phyloP scores from a whole-genome alignment of 2,113 vertebrate species.

The Marcusenius ussheri region DNA sequence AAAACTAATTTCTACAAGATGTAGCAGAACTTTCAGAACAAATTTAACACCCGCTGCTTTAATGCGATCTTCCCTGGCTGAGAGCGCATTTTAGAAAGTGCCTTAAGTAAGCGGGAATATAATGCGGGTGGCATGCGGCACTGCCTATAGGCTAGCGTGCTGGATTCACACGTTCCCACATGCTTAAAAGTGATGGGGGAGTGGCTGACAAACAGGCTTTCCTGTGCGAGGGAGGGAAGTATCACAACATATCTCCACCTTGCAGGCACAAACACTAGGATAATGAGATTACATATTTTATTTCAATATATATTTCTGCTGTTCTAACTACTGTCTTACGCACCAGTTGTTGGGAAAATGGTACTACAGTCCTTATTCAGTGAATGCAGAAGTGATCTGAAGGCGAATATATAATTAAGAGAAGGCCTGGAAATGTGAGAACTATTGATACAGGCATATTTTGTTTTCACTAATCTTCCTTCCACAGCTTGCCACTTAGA shows the following conservation, averaged over 20 bases:
- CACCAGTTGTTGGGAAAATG: neutral
- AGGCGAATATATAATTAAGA: neutral
- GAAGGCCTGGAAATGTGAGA: neutral
- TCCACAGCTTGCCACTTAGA: neutral
- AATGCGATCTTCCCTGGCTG: constrained; percentile 14
- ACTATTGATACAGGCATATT: neutral
- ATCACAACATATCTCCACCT: constrained; percentile 13
- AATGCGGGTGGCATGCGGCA: constrained; percentile 8
- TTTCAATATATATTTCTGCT: constrained; percentile 7
- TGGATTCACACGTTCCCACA: constrained; percentile 10
- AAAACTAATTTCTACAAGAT: constrained; percentile 18
- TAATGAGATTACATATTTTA: constrained; percentile 16
- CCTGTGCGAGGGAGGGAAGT: neutral
- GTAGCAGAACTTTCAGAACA: constrained; percentile 19
- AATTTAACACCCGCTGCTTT: constrained; percentile 13
- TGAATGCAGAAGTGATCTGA: neutral
- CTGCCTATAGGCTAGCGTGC: neutral
- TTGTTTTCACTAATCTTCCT: no score
- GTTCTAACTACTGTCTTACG: neutral
- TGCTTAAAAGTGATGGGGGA: constrained; percentile 7
- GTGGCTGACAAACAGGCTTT: constrained; percentile 4
- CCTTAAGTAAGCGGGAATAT: constrained; percentile 10
- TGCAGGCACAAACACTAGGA: constrained; percentile 7
- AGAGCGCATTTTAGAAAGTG: constrained; percentile 12
- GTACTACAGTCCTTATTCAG: neutral